Conservation (phyloP, 2,113 vertebrate genomes). For the Bufo gargarizans region DNA sequence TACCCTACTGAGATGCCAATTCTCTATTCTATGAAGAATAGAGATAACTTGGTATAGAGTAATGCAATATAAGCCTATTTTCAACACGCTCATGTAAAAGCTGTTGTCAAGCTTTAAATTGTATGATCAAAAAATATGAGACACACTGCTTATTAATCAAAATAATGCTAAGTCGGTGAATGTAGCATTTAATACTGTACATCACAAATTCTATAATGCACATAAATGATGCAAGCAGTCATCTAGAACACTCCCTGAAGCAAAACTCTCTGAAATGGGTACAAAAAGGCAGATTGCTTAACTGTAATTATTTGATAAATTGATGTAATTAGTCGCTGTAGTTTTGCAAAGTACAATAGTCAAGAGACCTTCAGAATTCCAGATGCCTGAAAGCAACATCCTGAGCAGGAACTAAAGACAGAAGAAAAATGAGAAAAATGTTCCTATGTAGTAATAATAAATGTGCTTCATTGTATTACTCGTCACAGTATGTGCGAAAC, state of each 20-base stretch:
- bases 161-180: background rate
- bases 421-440: background rate
- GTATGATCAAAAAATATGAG: background rate
- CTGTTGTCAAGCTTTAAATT: background rate
- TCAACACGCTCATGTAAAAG: background rate
- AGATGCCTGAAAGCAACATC: background rate
- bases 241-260: constrained; percentile 24
- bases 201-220: background rate
- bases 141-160: constrained; percentile 1
- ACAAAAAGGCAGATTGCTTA: background rate
- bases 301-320: constrained; percentile 42
- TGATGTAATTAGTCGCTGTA: constrained; percentile 24
- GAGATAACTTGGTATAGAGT: too few relatives aligned
- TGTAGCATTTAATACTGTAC: background rate
- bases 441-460: background rate
- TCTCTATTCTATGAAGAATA: background rate
- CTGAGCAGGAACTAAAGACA: background rate
- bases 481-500: background rate
- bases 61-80: background rate
- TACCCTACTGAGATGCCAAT: background rate
- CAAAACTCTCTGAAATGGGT: constrained; percentile 21
- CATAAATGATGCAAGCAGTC: constrained; percentile 18
- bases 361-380: background rate
- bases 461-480: constrained; percentile 21
- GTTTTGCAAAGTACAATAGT: constrained; percentile 13